These are phyloP conservation scores for Hypsopygia costalis DNA, from an alignment of 2,888 invertebrate species.

Conservation along the genomic window DNA sequence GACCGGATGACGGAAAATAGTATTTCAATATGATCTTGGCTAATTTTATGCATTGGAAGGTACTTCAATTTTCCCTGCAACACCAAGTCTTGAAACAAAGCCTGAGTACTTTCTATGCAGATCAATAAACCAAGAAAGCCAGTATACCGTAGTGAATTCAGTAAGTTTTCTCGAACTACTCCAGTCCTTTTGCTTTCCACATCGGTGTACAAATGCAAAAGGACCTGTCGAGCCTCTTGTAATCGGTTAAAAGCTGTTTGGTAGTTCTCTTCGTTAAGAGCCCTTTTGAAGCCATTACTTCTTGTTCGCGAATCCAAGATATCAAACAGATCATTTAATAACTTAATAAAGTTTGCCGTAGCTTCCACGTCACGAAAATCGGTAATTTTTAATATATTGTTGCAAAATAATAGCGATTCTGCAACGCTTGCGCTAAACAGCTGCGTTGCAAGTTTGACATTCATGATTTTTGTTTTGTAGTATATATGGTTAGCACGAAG, in stretches of 20 bases:
- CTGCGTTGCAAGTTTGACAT: slow-evolving; percentile 19
- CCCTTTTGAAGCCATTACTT: not conserved
- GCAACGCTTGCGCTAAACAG: slow-evolving; percentile 17
- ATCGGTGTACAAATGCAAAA: not conserved
- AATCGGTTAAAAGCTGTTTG: too few relatives aligned
- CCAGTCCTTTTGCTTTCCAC: not conserved
- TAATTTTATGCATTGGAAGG: slow-evolving; percentile 13
- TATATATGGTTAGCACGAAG: slow-evolving; percentile 6
- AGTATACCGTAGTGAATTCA: not conserved
- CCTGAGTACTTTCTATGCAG: slow-evolving; percentile 10
- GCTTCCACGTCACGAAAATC: not conserved
- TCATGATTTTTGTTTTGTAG: slow-evolving; percentile 19
- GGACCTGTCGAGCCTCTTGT: not conserved
- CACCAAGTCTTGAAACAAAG: slow-evolving; percentile 6
- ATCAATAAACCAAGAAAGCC: not conserved
- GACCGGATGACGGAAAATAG: slow-evolving; percentile 13
- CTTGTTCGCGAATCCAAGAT: slow-evolving; percentile 7
- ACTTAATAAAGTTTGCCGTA: slow-evolving; percentile 7
- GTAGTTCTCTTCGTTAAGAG: too few relatives aligned
- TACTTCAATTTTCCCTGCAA: slow-evolving; percentile 8
- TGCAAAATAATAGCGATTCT: slow-evolving; percentile 10
- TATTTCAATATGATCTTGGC: slow-evolving; percentile 16
- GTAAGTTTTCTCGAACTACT: not conserved
- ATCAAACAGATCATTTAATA: slow-evolving; percentile 10
- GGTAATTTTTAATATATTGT: not conserved